Conservation (phyloP, 2,888 invertebrate species). For the Standfussiana lucernea region DNA sequence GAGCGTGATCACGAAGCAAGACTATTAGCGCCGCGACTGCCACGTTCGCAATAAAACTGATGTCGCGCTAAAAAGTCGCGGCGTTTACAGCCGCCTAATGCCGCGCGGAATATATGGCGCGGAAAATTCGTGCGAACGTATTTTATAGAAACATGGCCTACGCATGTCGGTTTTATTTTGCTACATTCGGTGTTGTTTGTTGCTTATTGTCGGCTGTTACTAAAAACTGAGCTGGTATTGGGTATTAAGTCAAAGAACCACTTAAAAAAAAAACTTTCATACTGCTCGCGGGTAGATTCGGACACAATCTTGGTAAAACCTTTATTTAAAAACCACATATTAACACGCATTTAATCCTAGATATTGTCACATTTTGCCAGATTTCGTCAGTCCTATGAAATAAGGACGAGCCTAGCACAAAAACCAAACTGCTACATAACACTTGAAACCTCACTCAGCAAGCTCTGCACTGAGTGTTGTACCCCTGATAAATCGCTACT, state of each 20-base stretch:
- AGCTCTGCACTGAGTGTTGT: not conserved
- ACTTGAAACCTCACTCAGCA: not conserved
- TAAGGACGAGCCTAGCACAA: not conserved
- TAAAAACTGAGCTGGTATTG: not conserved
- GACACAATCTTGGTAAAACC: not conserved
- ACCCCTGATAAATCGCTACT: constrained; percentile 13
- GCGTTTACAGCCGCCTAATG: constrained; percentile 24
- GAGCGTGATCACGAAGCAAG: not conserved
- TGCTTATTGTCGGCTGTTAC: not conserved
- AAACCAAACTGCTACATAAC: not conserved
- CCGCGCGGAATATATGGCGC: constrained; percentile 22
- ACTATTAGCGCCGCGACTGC: not conserved
- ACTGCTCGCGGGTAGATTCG: not conserved
- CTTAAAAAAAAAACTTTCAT: not conserved
- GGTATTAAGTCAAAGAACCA: not conserved
- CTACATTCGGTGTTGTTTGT: not conserved
- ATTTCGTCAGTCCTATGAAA: not conserved
- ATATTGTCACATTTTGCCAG: not conserved
- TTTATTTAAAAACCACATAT: not conserved
- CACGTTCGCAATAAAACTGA: constrained; percentile 17
- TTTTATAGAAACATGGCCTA: constrained; percentile 34
- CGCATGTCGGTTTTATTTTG: constrained; percentile 16
- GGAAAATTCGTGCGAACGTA: constrained; percentile 36
- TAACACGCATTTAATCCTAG: not conserved
- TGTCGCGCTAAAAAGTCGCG: constrained; percentile 30